phyloP scores from a whole-genome alignment of 1,140 invertebrate genomes.

The Geopemphigus sp. region DNA sequence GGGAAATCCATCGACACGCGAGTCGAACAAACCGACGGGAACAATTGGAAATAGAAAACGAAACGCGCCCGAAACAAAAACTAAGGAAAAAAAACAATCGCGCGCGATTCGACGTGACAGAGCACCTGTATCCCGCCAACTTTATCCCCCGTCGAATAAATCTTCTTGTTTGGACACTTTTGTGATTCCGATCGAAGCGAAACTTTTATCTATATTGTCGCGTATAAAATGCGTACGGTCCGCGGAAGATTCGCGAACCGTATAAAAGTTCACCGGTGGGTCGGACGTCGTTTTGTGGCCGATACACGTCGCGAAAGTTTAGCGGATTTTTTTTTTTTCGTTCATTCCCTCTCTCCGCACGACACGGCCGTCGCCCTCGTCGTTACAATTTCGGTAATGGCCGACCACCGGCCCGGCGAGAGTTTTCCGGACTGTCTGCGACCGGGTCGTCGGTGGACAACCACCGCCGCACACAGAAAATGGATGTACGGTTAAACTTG shows the following conservation, averaged over 20 bases:
- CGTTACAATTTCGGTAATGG: conserved; percentile 47
- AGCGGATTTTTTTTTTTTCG: not conserved
- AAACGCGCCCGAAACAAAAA: not conserved
- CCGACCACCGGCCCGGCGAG: not conserved
- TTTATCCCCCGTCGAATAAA: conserved; percentile 48
- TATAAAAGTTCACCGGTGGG: conserved; percentile 16
- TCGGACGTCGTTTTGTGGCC: conserved; percentile 33
- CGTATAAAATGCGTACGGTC: not conserved
- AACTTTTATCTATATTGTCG: conserved; percentile 46
- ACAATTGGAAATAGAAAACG: not conserved
- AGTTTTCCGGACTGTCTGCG: conserved; percentile 9
- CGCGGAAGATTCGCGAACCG: conserved; percentile 2
- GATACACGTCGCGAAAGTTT: conserved; percentile 43
- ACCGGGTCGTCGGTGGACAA: not conserved
- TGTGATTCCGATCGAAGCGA: conserved; percentile 35
- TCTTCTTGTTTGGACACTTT: conserved; percentile 41
- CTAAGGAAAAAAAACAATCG: conserved; percentile 10
- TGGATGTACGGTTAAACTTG: conserved; percentile 34
- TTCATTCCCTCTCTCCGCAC: not conserved
- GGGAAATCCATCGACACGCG: conserved; percentile 29
- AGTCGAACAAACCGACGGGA: conserved; percentile 21
- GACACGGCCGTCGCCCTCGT: not conserved
- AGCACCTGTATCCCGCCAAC: conserved; percentile 40
- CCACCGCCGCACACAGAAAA: not conserved
- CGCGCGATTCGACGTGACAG: conserved; percentile 37